Evolutionary conservation across 2,888 invertebrate genomes (phyloP), one percentile per base, ranked within the genome.

Genomic region (Conistra vaccinii): DNA sequence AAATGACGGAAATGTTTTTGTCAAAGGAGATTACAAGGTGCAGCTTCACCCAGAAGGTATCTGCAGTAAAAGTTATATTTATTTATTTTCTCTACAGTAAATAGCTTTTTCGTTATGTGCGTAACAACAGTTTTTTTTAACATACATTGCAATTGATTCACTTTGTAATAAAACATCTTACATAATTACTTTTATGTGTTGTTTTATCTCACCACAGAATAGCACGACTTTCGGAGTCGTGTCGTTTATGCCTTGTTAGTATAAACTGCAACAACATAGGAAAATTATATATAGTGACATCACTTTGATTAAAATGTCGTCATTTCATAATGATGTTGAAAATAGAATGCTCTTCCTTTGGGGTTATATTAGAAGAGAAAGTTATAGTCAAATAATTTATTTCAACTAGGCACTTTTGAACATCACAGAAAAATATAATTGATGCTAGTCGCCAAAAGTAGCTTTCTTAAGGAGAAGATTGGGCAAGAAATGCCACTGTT

Each of bases 141-240:
- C 23, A 7, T 69, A 60, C 1, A n/a, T 67, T 45, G 32, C 26
- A 45, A 68, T 72, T 57, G 23, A 69, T 69, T n/a, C 17, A 51
- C 29, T 51, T n/a, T 17, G n/a, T 10, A 17, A 32, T 9, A 35
- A 61, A 61, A 29, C 45, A 39, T 26, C 26, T n/a, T 29, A 32
- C 48, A 57, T 73, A 10, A 60, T 39, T 29, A 42, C 10, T 61
- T 35, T 12, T n/a, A 71, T 61, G 12, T 29, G 35, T 48, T 26
- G 6, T 57, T 58, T 39, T 60, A 65, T 65, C n/a, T n/a, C 51
- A 23, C 9, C 14, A 20, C 12, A 39, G 17, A 26, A 23, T 3
- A n/a, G 51, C 76, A 77, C 76, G 70, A 69, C 60, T 65, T 60
- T 76, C 10, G 12, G 29, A 65, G 35, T 69, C 70, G 69, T 69